Conservation (phyloP, 2,888 invertebrate genomes). For the Malachius bipustulatus region DNA sequence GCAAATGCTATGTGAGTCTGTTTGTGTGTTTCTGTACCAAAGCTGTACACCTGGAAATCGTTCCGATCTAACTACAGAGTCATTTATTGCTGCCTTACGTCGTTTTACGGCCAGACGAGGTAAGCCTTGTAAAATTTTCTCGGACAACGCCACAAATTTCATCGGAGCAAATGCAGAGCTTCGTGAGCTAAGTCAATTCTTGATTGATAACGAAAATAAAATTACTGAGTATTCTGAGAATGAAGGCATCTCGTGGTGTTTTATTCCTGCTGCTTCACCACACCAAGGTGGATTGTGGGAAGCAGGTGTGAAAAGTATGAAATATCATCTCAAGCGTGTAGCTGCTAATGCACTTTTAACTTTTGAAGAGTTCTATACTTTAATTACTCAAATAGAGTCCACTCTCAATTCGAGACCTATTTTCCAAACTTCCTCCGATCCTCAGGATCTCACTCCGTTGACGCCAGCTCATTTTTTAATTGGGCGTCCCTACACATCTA, state of each 20-base stretch:
- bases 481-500: constrained; percentile 15
- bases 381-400: constrained; percentile 24
- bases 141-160: constrained; percentile 28
- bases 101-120: constrained; percentile 25
- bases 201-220: background rate
- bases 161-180: constrained; percentile 19
- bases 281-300: constrained; percentile 27
- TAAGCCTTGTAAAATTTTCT: constrained; percentile 20
- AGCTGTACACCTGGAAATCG: constrained; percentile 26
- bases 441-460: constrained; percentile 16
- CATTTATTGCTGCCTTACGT: constrained; percentile 24
- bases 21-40: constrained; percentile 22
- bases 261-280: constrained; percentile 22
- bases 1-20: constrained; percentile 20
- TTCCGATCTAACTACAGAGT: constrained; percentile 23
- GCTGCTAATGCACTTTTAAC: constrained; percentile 18
- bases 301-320: constrained; percentile 22
- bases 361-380: constrained; percentile 23
- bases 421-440: constrained; percentile 17
- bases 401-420: constrained; percentile 25
- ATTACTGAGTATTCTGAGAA: background rate
- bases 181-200: background rate
- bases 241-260: constrained; percentile 19
- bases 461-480: constrained; percentile 23
- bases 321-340: constrained; percentile 21